phyloP scores from a whole-genome alignment of 2,797 vertebrate genomes.

The Sarcophilus harrisii region DNA sequence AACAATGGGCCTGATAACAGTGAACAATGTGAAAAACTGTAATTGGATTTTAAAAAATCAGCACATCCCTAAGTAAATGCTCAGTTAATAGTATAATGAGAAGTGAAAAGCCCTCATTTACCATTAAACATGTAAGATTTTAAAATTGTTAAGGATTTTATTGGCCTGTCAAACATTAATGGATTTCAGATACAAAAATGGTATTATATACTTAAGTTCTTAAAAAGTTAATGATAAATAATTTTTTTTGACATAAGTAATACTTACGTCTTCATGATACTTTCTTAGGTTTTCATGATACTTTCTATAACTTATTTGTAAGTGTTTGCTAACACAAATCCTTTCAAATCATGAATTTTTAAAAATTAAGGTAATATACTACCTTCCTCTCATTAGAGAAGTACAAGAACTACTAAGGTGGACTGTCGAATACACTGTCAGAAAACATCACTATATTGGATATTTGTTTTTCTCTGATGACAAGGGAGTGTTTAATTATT shows the following conservation, averaged over 20 bases:
- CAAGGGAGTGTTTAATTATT: background rate
- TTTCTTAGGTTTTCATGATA: background rate
- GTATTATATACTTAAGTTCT: constrained; percentile 29
- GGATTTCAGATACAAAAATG: constrained; percentile 11
- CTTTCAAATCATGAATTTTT: constrained; percentile 53
- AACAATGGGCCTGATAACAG: constrained; percentile 6
- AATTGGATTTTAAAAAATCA: constrained; percentile 49
- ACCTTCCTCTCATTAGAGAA: background rate
- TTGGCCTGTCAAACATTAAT: constrained; percentile 17
- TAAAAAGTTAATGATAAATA: constrained; percentile 44
- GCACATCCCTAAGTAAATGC: constrained; percentile 26
- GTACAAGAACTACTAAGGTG: background rate
- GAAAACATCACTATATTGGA: background rate
- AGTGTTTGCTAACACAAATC: constrained; percentile 39
- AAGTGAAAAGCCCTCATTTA: constrained; percentile 36
- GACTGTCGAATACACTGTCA: background rate
- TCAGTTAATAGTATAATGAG: constrained; percentile 8
- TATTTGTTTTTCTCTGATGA: background rate
- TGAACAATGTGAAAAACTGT: background rate
- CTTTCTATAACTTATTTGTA: constrained; percentile 45
- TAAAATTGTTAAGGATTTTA: constrained; percentile 22
- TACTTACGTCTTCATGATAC: background rate
- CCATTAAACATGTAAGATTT: constrained; percentile 21
- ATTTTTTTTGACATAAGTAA: background rate
- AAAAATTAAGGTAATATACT: background rate